Base-by-base conservation (phyloP, 1,140 invertebrate species). In the Drosophila setifemur region DNA sequence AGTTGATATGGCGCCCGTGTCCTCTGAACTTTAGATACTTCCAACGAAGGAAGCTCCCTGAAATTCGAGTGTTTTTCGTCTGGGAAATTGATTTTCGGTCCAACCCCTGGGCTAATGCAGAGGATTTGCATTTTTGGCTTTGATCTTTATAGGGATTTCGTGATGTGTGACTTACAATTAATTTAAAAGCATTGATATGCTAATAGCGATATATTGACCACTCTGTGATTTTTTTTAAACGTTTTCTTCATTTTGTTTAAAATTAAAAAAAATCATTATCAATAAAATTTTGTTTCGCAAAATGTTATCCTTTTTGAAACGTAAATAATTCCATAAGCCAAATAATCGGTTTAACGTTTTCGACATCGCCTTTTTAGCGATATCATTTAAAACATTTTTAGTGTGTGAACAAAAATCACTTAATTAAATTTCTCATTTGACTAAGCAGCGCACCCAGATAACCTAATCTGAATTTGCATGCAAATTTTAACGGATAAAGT, bases 1-100 rank as follows among this genome's bases (percentile, higher is more conserved):
- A 63, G 74, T 67, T 71, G 81, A 79, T 64, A 75, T 75, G 70
- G 66, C 74, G 60, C 48, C 50, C 60, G 42, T 60, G 74, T 75
- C 66, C 58, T 55, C 40, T 63, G 26, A 55, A 37, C 33, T 37
- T 39, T 14, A 31, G 55, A 42, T 28, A 16, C 42, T 6, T 9
- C 11, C 18, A 12, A 12, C 9, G 37, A 33, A 43, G 28, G 14
- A 29, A 2, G 16, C 14, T 2, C 16, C 21, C n/a, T 14, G 5
- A 33, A 29, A 11, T 12, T 31, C 12, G 28, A 16, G 55, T 26
- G 39, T 19, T 14, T 29, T 21, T 0, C 31, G 31, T 29, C 14
- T 0, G 11, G 31, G 14, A 61, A 66, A 71, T 71, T 71, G 67
- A 71, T 71, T 71, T 37, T 33, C 6, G 14, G 53, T 31, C 18